These are phyloP conservation scores for Pararge aegeria DNA, from an alignment of 1,140 invertebrate species.

Conservation along the genomic window DNA sequence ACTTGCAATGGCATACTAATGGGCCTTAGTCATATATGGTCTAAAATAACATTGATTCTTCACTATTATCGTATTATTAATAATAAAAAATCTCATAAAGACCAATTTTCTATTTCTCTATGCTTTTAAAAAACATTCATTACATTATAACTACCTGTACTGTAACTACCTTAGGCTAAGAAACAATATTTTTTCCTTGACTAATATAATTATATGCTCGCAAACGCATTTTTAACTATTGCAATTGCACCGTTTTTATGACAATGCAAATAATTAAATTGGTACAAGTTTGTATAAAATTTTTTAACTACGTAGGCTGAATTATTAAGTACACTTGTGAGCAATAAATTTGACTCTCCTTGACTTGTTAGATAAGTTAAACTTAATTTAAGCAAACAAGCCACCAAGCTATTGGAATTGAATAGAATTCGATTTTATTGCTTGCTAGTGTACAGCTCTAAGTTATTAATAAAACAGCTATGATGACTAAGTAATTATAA, in stretches of 20 bases:
- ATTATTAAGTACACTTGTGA: not conserved
- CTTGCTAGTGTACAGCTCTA: too few relatives aligned
- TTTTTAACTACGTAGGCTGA: not conserved
- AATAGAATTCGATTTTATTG: too few relatives aligned
- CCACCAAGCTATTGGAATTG: too few relatives aligned
- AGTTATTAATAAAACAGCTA: too few relatives aligned
- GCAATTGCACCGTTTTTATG: too few relatives aligned
- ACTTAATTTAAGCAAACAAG: too few relatives aligned
- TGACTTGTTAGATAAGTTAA: too few relatives aligned
- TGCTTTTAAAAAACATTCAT: slow-evolving; percentile 11
- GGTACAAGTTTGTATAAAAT: not conserved
- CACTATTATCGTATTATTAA: not conserved
- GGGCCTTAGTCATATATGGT: too few relatives aligned
- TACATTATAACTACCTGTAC: slow-evolving; percentile 8
- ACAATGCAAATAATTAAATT: not conserved
- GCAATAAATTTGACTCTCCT: not conserved
- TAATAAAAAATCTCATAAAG: not conserved
- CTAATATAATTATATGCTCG: not conserved
- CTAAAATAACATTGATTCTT: too few relatives aligned
- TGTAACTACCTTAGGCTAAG: slow-evolving; percentile 19
- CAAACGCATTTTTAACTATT: not conserved
- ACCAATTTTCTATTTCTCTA: slow-evolving; percentile 16
- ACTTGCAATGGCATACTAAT: too few relatives aligned
- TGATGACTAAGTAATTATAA: not conserved
- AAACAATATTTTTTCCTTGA: not conserved